These are phyloP conservation scores for Nycticryphes semicollaris DNA, from an alignment of 2,113 vertebrate species.

Conservation along the genomic window DNA sequence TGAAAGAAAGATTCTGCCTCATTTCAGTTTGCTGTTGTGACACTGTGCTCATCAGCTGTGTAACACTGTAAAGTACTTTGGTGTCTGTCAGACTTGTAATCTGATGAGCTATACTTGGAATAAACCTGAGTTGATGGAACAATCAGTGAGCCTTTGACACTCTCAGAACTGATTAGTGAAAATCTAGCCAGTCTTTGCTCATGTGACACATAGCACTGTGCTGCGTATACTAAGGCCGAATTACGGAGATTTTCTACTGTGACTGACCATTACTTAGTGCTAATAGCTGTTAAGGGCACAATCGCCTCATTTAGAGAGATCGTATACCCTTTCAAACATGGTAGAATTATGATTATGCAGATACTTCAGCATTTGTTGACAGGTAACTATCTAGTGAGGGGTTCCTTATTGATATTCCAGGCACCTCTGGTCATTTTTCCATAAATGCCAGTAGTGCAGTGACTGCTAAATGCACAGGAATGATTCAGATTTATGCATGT, in stretches of 20 bases:
- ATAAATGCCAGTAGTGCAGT: conserved; percentile 45
- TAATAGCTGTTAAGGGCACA: background rate
- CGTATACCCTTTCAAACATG: background rate
- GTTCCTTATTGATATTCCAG: conserved; percentile 54
- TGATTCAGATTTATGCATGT: conserved; percentile 67
- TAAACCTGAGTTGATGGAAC: conserved; percentile 62
- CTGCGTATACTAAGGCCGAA: background rate
- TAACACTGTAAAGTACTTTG: conserved; percentile 6
- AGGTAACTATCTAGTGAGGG: background rate
- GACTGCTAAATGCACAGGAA: conserved; percentile 36
- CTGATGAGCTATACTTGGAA: conserved; percentile 67
- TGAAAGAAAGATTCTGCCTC: conserved; percentile 8
- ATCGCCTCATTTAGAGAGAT: background rate
- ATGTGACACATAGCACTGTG: background rate
- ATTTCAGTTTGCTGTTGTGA: background rate
- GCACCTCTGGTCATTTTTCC: conserved; percentile 49
- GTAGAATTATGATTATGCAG: conserved; percentile 21
- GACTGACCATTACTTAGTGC: conserved; percentile 7
- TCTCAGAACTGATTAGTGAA: conserved; percentile 47
- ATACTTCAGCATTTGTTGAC: conserved; percentile 33
- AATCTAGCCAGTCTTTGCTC: background rate
- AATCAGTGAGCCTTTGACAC: conserved; percentile 46
- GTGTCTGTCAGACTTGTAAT: background rate
- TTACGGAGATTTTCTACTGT: background rate
- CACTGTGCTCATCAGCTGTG: conserved; percentile 30